Evolutionary conservation across 2,888 invertebrate species (phyloP), one percentile per base, ranked within the genome.

Genomic region (Xanthia togata): DNA sequence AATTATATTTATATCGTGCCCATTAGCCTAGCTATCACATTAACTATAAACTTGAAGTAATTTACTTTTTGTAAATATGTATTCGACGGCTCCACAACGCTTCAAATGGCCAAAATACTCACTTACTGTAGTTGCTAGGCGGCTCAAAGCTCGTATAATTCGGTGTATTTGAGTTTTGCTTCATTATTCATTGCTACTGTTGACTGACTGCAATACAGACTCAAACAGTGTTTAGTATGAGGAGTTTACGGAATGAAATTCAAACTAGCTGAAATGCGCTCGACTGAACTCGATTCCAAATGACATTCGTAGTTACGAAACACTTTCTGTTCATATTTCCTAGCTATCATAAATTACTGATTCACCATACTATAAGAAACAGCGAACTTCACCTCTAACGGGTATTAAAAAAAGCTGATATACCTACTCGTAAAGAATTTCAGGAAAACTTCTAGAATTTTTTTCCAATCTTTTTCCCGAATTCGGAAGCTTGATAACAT

Each of bases 401-500:
- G 41, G 77, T 79, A 86, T 79, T 77, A 35, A 72, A 78, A 76
- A 78, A 76, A 73, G 8, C 73, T 71, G 55, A 50, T 6, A 12
- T 31, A 65, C n/a, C n/a, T n/a, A n/a, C 44, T 67, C 50, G 41
- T 47, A 63, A 53, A 68, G 20, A 76, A 65, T 50, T 77, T 64
- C 64, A 55, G 71, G 41, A 59, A 68, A 76, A 63, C 67, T 84
- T 65, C 59, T 47, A 65, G 53, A 81, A 72, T 63, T 50, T 60
- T 78, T 47, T 63, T 26, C 1, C 31, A 70, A 76, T 68, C 31
- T 64, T 77, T 81, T 78, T 76, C 57, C 47, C 55, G 69, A 71
- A 79, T 53, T 77, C 70, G 17, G 35, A 70, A 76, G 59, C 82
- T 81, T 67, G 78, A 83, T 78, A 79, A 78, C 41, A 44, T 71